Conservation (phyloP, 2,797 vertebrate genomes). For the Leptatherina wallacei region DNA sequence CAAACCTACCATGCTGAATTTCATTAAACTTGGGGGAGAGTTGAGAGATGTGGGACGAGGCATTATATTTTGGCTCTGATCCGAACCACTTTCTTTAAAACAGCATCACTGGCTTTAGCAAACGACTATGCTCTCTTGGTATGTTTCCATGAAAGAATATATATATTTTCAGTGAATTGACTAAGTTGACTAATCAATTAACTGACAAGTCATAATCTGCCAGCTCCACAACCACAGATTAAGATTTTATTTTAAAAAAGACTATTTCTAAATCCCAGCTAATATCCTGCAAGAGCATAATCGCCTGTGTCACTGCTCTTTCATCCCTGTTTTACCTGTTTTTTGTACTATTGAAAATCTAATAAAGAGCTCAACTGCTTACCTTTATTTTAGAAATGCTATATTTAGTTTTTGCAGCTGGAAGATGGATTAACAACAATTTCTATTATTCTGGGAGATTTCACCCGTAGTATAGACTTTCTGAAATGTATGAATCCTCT, state of each 20-base stretch:
- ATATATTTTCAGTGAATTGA: background rate
- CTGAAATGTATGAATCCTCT: constrained; percentile 76
- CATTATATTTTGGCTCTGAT: background rate
- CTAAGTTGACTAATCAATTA: background rate
- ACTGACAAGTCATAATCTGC: background rate
- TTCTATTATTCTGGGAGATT: constrained; percentile 64
- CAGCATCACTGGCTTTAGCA: background rate
- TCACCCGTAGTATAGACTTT: constrained; percentile 34
- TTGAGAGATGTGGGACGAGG: background rate
- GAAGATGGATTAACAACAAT: constrained; percentile 70
- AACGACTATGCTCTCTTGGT: background rate
- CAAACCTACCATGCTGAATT: background rate
- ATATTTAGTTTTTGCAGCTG: constrained; percentile 35
- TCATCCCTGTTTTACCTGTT: background rate
- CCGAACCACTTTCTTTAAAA: background rate
- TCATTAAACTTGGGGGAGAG: background rate
- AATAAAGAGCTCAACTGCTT: constrained; percentile 7
- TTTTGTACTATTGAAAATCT: constrained; percentile 1
- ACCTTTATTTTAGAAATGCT: constrained; percentile 20
- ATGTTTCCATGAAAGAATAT: background rate
- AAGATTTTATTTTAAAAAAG: background rate
- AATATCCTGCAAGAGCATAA: constrained; percentile 6
- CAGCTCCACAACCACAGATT: background rate
- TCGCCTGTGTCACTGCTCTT: background rate
- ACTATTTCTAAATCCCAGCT: background rate